Evolutionary conservation across 2,797 vertebrate genomes (phyloP), one percentile per base, ranked within the genome.

Genomic region (Lacerta viridis): DNA sequence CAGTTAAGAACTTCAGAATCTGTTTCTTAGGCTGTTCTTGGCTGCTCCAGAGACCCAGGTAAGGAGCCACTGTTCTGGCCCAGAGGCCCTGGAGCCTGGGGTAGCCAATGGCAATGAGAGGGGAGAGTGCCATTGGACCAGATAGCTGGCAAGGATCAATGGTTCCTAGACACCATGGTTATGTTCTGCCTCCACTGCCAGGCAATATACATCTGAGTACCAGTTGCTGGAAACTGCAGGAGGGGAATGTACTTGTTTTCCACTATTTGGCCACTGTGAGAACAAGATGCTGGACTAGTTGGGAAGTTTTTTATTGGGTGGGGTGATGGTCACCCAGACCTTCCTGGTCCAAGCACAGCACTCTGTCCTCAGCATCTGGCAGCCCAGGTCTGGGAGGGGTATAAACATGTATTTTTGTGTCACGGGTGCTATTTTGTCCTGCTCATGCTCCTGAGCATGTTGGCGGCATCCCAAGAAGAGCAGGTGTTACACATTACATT

Each of bases 1-100:
- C 39, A 84, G 50, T 85, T 86, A 68, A 86, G 82, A 92, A 81
- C 85, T 80, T 91, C 50, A 89, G 88, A 83, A 64, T 41, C n/a
- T 87, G 43, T 33, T 77, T 92, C 87, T 91, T 68, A 18, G 13
- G 23, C 77, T 55, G 29, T n/a, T 77, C 23, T 76, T 36, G 25
- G 39, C 39, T 76, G 39, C 39, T 3, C 17, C 3, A 41, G 46
- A 23, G 15, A n/a, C 2, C 61, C 59, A 81, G 13, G 10, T 15
- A 64, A 7, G 41, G 11, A 25, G 20, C 5, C 41, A 5, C 23
- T 29, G 1, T 72, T 55, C n/a, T 33, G 2, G 25, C 13, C 4
- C 1, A 20, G 68, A 55, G 29, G 18, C 18, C 11, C 43, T 46
- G 41, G 29, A 7, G 39, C 9, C 36, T 18, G 64, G 41, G 43